These are phyloP conservation scores for Bolborhynchus lineola DNA, from an alignment of 2,113 vertebrate genomes.

Conservation along the genomic window DNA sequence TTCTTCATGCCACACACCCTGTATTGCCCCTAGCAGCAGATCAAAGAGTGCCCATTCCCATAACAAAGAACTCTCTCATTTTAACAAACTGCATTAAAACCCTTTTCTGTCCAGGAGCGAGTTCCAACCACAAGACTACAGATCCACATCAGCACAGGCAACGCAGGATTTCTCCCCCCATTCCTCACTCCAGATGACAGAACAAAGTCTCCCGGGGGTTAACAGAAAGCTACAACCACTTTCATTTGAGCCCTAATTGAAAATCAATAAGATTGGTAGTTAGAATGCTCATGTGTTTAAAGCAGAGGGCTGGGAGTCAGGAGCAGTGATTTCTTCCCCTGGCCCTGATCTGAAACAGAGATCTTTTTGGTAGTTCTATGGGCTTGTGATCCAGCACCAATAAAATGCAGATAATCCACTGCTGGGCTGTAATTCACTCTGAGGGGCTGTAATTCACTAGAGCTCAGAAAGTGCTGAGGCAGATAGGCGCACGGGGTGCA, in stretches of 20 bases:
- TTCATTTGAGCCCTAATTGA: constrained; percentile 53
- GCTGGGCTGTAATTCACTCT: background rate
- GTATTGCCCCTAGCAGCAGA: background rate
- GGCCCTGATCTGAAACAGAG: background rate
- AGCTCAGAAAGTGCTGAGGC: constrained; percentile 32
- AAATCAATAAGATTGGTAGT: constrained; percentile 55
- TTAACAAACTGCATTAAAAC: background rate
- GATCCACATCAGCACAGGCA: background rate
- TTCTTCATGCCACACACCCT: background rate
- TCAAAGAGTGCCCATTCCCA: background rate
- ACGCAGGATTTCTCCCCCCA: background rate
- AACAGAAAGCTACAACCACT: constrained; percentile 33
- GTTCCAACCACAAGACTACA: background rate
- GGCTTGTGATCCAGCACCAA: background rate
- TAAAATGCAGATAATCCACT: background rate
- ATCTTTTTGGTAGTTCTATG: background rate
- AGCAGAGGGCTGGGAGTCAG: background rate
- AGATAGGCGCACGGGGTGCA: background rate
- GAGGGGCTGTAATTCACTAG: background rate
- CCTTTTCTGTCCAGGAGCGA: background rate
- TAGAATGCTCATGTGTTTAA: background rate
- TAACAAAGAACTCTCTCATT: background rate
- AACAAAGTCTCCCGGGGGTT: background rate
- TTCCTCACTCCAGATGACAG: background rate
- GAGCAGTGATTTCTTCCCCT: constrained; percentile 5